Base-by-base conservation (phyloP, 2,797 vertebrate species). In the Helicolenus hilgendorfi region DNA sequence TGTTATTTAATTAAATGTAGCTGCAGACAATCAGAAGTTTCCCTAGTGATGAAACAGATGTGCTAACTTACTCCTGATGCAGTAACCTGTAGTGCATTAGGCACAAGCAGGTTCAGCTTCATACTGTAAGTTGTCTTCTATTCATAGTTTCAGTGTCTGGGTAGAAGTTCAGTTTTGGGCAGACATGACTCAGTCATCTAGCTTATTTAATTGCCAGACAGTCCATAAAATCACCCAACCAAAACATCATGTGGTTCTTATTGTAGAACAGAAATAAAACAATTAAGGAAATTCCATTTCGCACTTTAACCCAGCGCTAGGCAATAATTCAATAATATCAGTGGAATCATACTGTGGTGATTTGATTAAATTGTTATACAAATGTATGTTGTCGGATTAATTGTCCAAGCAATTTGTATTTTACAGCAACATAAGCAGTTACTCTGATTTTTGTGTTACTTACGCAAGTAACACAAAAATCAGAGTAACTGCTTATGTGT, bases 151-250 rank as follows among this genome's bases (percentile, higher is more conserved):
- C 14, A 55, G 20, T n/a, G 74, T 82, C 78, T 91, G 84, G 14
- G 55, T 72, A 78, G 18, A 77, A 72, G 74, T 87, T 79, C 26
- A 78, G 41, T 76, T 86, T 78, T 31, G 49, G 27, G 18, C 65
- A 91, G 88, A 93, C 86, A 49, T 89, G 89, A 92, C 77, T 92
- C 79, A 87, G 55, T 81, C 68, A 77, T 77, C 4, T 10, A 35
- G 67, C 18, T 65, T 73, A 85, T 90, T 93, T 84, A 78, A 84
- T 63, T 74, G 58, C 74, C 73, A 91, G 73, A 91, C 67, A 64
- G 73, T 59, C 77, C 84, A 79, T 89, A 84, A 93, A 87, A 63
- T 68, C 24, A 20, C 10, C 53, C 55, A 1, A 72, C 38, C 29
- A 79, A 86, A 73, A 79, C 33, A 79, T 45, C 14, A 10, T 29